Evolutionary conservation across 2,797 vertebrate species (phyloP).

Genomic region (Sandelia bainsii): DNA sequence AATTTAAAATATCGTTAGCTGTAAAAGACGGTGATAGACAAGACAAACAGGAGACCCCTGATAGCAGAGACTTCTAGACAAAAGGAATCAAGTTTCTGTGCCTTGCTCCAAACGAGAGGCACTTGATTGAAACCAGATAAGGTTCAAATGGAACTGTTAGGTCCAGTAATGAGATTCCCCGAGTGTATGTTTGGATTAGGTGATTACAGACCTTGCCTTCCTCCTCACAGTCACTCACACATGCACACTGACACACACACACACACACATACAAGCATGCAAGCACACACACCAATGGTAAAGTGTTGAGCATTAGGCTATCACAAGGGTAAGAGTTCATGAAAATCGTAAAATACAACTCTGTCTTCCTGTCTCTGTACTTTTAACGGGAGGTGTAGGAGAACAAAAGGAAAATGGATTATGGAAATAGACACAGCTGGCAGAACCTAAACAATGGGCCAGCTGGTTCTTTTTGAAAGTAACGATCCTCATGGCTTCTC

Average conservation of each 20-base stretch:
- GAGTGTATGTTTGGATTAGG: slow-evolving; percentile 87
- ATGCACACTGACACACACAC: slow-evolving; percentile 54
- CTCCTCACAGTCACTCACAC: slow-evolving; percentile 69
- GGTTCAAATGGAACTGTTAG: slow-evolving; percentile 84
- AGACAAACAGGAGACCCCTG: slow-evolving; percentile 79
- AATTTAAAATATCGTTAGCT: slow-evolving; percentile 65
- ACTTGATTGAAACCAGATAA: slow-evolving; percentile 88
- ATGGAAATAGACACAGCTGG: slow-evolving; percentile 87
- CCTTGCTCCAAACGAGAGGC: slow-evolving; percentile 72
- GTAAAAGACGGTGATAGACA: slow-evolving; percentile 73
- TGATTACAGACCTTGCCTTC: slow-evolving; percentile 85
- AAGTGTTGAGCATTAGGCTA: slow-evolving; percentile 43
- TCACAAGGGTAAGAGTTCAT: slow-evolving; percentile 78
- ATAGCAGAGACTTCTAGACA: slow-evolving; percentile 76
- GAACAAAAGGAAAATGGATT: slow-evolving; percentile 84
- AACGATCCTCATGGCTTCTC: slow-evolving; percentile 75
- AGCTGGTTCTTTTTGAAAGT: slow-evolving; percentile 83
- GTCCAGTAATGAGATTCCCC: slow-evolving; percentile 86
- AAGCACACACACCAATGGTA: slow-evolving; percentile 23
- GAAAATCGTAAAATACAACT: slow-evolving; percentile 77
- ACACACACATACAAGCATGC: slow-evolving; percentile 15
- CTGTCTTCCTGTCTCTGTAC: slow-evolving; percentile 74
- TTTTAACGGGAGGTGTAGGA: slow-evolving; percentile 77
- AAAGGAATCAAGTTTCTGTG: slow-evolving; percentile 82
- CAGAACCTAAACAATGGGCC: slow-evolving; percentile 82